Percentiles rank a stretch among this genome's conserved stretches.
These are phyloP conservation scores for Agapornis canus DNA, from an alignment of 2,797 vertebrate genomes.

Conservation along the genomic window DNA sequence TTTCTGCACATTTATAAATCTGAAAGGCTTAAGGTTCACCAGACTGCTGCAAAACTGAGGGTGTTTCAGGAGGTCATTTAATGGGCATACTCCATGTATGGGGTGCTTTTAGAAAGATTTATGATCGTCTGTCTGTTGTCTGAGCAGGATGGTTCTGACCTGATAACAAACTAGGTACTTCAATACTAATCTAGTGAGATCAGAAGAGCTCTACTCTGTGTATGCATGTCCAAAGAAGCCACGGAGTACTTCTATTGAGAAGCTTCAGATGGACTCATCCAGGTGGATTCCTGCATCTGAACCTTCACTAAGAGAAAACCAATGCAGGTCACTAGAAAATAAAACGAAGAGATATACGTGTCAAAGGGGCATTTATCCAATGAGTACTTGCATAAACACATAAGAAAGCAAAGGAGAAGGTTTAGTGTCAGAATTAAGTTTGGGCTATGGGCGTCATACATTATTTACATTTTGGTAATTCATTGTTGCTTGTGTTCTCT, in stretches of 20 bases:
- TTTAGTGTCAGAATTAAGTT: neutral
- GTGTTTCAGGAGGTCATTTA: neutral
- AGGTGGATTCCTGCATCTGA: neutral
- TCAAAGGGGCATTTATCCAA: neutral
- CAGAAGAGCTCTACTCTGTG: neutral
- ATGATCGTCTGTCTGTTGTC: neutral
- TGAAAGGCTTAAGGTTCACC: neutral
- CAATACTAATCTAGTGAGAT: neutral
- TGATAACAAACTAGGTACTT: neutral
- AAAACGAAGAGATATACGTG: neutral
- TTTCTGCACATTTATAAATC: neutral
- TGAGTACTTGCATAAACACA: neutral
- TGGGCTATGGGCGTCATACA: neutral
- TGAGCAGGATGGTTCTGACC: neutral
- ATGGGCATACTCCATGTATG: neutral
- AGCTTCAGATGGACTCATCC: neutral
- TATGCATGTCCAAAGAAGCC: neutral
- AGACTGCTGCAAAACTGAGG: neutral
- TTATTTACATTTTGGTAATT: neutral
- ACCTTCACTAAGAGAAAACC: neutral
- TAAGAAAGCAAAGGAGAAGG: neutral
- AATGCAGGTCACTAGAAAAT: neutral
- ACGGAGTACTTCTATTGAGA: neutral
- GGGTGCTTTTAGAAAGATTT: neutral
- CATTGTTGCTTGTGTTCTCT: neutral